phyloP scores from a whole-genome alignment of 2,888 invertebrate genomes.

The Microplitis deprimator region DNA sequence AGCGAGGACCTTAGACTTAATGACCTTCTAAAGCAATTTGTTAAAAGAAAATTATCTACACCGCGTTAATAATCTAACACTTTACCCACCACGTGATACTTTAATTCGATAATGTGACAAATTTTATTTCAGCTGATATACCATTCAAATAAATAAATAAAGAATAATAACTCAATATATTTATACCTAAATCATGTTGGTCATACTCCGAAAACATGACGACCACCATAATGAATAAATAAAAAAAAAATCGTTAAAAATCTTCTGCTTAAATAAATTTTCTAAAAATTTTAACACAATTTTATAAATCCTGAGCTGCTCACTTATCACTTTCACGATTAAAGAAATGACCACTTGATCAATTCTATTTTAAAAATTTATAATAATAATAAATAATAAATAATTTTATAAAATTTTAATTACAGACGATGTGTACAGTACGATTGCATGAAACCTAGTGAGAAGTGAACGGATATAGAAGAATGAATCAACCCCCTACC shows the following conservation, averaged over 20 bases:
- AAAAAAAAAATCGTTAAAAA: background rate
- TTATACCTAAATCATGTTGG: conserved; percentile 63
- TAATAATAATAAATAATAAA: background rate
- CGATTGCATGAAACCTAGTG: conserved; percentile 63
- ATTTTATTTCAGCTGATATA: background rate
- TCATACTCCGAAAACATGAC: conserved; percentile 65
- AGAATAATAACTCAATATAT: background rate
- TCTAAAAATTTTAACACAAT: background rate
- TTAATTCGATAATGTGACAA: background rate
- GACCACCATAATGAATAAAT: conserved; percentile 59
- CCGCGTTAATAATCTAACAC: background rate
- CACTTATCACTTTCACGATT: no score
- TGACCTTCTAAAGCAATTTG: conserved; percentile 19
- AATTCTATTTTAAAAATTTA: no score
- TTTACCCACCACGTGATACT: background rate
- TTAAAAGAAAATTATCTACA: conserved; percentile 9
- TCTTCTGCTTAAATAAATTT: no score
- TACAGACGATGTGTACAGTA: conserved; percentile 55
- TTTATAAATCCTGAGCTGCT: background rate
- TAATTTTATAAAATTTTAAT: conserved; percentile 9
- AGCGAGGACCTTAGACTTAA: background rate
- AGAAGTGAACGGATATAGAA: conserved; percentile 56
- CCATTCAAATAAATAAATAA: background rate
- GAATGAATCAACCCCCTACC: conserved; percentile 63
- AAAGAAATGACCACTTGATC: no score